These are phyloP conservation scores for Strigops habroptila DNA, from an alignment of 2,113 vertebrate genomes.

Conservation along the genomic window DNA sequence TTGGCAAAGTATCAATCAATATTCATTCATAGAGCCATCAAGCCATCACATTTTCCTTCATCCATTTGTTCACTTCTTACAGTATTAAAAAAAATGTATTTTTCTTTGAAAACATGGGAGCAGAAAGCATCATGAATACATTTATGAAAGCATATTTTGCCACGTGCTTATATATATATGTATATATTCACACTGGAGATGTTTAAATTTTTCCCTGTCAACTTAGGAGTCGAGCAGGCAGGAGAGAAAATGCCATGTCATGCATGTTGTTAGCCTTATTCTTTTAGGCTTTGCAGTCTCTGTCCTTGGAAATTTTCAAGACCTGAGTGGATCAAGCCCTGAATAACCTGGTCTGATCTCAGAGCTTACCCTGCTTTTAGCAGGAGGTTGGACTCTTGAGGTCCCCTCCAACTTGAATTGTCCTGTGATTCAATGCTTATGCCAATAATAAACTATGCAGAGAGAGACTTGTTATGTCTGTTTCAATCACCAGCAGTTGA, in stretches of 20 bases:
- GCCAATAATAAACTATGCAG: neutral
- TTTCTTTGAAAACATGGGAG: neutral
- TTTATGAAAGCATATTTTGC: neutral
- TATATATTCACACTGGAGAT: neutral
- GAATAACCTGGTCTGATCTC: neutral
- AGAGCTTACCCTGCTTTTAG: neutral
- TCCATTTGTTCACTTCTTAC: neutral
- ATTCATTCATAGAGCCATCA: neutral
- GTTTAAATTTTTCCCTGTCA: neutral
- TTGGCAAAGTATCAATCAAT: neutral
- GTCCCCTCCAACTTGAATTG: neutral
- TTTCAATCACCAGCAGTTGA: neutral
- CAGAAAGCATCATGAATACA: neutral
- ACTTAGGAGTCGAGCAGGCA: neutral
- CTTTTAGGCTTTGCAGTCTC: neutral
- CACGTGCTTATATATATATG: neutral
- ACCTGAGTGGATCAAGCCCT: neutral
- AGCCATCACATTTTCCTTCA: neutral
- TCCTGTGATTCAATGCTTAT: neutral
- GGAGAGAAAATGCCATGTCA: neutral
- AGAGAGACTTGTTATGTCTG: neutral
- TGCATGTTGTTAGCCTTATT: neutral
- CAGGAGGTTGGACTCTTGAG: neutral
- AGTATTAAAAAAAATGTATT: neutral
- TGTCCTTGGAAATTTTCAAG: neutral